Percentiles rank a stretch among this genome's conserved stretches.
Evolutionary conservation across 2,888 invertebrate species (phyloP).

Genomic region (Syritta pipiens): DNA sequence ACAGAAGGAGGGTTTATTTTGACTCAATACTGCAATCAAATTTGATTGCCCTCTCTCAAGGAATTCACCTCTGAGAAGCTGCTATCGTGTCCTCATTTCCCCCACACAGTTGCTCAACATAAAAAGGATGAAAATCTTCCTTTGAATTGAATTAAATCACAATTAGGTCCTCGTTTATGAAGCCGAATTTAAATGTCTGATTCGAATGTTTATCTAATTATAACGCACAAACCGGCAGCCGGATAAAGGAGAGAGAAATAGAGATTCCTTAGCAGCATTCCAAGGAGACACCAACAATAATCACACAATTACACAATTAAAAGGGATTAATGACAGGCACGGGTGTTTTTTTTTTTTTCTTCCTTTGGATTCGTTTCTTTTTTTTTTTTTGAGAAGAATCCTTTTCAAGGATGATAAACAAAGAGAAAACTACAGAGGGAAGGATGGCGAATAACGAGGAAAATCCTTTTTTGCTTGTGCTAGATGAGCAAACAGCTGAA

Average conservation of each 20-base stretch:
- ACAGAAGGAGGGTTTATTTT: no score
- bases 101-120: no score
- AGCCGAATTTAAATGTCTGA: no score
- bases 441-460: neutral
- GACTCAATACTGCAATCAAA: constrained; percentile 3
- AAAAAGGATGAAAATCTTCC: neutral
- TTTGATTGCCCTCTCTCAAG: neutral
- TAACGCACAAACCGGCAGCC: no score
- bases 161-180: neutral
- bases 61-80: neutral
- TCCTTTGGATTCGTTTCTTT: neutral
- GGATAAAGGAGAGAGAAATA: no score
- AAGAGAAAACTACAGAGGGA: no score
- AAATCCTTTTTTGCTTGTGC: neutral
- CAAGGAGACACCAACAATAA: constrained; percentile 1
- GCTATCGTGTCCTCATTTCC: no score
- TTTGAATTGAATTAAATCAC: neutral
- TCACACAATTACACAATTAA: constrained; percentile 13
- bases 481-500: neutral
- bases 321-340: neutral
- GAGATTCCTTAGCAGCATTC: neutral
- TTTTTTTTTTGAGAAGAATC: neutral
- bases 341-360: neutral
- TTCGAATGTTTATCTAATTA: no score
- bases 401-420: no score